phyloP scores from a whole-genome alignment of 2,113 vertebrate genomes.

The Camarhynchus parvulus region DNA sequence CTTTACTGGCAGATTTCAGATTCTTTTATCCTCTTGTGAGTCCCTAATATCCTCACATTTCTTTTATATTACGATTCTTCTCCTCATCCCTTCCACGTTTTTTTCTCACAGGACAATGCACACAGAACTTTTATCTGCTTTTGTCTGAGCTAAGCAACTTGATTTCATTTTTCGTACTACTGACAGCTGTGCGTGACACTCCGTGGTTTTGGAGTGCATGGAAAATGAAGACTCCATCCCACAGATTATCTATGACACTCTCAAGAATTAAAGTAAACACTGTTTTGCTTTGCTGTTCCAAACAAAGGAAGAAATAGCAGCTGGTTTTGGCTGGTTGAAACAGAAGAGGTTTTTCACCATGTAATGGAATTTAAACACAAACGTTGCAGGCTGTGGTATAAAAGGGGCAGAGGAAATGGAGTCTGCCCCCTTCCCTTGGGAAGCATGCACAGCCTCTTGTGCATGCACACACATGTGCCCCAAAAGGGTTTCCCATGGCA shows the following conservation, averaged over 20 bases:
- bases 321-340: constrained; percentile 23
- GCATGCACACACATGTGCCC: neutral
- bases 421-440: neutral
- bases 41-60: constrained; percentile 39
- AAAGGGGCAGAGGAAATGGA: neutral
- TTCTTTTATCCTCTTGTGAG: constrained; percentile 64
- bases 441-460: neutral
- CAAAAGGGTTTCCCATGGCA: neutral
- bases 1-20: constrained; percentile 55
- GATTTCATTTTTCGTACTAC: constrained; percentile 5
- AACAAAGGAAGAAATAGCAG: constrained; percentile 56
- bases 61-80: neutral
- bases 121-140: constrained; percentile 9
- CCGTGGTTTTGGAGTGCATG: neutral
- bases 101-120: neutral
- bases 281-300: constrained; percentile 22
- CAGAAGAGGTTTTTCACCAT: neutral
- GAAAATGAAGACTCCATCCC: constrained; percentile 47
- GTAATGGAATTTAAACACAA: constrained; percentile 43
- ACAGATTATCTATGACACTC: constrained; percentile 60
- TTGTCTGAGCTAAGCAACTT: neutral
- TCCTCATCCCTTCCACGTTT: neutral
- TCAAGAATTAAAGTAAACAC: constrained; percentile 51
- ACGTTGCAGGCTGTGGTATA: neutral
- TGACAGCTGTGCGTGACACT: constrained; percentile 46